These are phyloP conservation scores for Diaphora mendica DNA, from an alignment of 2,888 invertebrate genomes.

Conservation along the genomic window DNA sequence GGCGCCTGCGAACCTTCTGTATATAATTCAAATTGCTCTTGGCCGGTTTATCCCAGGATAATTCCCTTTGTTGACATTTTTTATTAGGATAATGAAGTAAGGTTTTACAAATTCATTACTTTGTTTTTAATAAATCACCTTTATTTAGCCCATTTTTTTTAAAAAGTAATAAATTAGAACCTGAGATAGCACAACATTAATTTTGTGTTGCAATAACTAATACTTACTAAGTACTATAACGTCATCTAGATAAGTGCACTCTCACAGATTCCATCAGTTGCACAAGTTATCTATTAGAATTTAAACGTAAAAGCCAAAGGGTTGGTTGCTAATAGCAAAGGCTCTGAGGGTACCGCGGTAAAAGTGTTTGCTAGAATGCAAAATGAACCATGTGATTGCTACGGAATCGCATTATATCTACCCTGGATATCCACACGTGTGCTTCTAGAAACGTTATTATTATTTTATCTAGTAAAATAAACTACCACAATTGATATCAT, in stretches of 20 bases:
- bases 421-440: constrained; percentile 52
- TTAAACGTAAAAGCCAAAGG: constrained; percentile 45
- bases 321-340: constrained; percentile 54
- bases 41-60: neutral
- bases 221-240: neutral
- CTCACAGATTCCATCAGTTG: constrained; percentile 19
- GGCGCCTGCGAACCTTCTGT: neutral
- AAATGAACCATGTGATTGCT: constrained; percentile 84
- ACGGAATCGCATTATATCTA: constrained; percentile 75
- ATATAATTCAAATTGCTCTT: neutral
- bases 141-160: constrained; percentile 3
- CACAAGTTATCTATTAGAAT: constrained; percentile 39
- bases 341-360: constrained; percentile 56
- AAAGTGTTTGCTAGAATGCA: constrained; percentile 80
- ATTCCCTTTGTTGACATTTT: constrained; percentile 7
- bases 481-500: neutral
- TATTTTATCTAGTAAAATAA: constrained; percentile 17
- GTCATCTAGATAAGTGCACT: neutral
- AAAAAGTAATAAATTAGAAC: neutral
- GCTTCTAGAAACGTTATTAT: constrained; percentile 56
- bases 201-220: neutral
- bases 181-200: neutral
- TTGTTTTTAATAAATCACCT: constrained; percentile 4
- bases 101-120: constrained; percentile 16
- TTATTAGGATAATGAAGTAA: constrained; percentile 12